Conservation (phyloP, 1,140 invertebrate genomes). For the Anoplolepis gracilipes region DNA sequence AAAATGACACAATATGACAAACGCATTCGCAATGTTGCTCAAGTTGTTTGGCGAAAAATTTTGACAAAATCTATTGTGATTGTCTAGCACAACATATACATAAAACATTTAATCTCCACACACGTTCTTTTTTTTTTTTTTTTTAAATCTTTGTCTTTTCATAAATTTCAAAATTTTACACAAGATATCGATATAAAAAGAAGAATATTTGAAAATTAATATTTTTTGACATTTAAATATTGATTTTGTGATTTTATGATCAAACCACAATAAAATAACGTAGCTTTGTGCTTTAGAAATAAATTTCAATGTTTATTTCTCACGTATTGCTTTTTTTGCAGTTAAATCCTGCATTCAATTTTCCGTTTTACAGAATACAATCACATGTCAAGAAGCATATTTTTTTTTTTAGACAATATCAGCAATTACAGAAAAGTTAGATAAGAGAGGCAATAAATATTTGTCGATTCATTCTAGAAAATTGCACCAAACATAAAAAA, state of each 20-base stretch:
- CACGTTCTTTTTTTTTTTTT: neutral
- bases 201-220: neutral
- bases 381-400: neutral
- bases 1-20: neutral
- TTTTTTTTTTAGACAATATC: too few species aligned
- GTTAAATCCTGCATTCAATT: neutral
- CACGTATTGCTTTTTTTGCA: neutral
- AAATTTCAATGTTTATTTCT: neutral
- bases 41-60: neutral
- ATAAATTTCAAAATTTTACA: conserved; percentile 2
- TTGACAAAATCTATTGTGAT: neutral
- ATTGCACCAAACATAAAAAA: neutral
- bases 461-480: conserved; percentile 1
- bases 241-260: neutral
- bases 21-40: neutral
- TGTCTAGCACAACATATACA: conserved; percentile 12
- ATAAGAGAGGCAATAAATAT: neutral
- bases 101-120: conserved; percentile 6
- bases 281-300: neutral
- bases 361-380: neutral
- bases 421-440: conserved; percentile 1
- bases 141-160: neutral
- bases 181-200: too few species aligned
- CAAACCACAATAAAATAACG: conserved; percentile 13
- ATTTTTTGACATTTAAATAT: neutral